phyloP scores from a whole-genome alignment of 2,888 invertebrate genomes.

The Endotricha flammealis region DNA sequence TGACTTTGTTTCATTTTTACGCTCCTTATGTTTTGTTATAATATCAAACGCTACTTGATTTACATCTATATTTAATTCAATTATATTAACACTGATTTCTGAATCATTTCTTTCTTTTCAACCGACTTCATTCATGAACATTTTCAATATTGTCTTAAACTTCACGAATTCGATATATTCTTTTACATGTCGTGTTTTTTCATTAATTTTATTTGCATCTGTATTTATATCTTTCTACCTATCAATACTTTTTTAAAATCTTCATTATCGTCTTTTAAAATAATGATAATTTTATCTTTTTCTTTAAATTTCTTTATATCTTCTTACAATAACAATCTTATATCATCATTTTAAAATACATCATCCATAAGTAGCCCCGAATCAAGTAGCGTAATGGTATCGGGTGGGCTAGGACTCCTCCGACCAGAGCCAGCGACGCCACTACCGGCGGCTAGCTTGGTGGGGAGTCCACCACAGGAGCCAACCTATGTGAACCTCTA shows the following conservation, averaged over 20 bases:
- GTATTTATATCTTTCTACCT: neutral
- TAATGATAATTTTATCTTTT: neutral
- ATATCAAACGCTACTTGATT: conserved; percentile 56
- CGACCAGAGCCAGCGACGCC: conserved; percentile 76
- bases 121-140: too few relatives aligned
- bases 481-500: conserved; percentile 97
- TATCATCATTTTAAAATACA: too few relatives aligned
- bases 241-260: neutral
- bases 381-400: conserved; percentile 78
- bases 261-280: neutral
- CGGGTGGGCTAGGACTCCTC: conserved; percentile 66
- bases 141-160: too few relatives aligned
- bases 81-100: conserved; percentile 10
- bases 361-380: conserved; percentile 61
- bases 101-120: neutral
- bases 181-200: neutral
- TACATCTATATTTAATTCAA: conserved; percentile 14
- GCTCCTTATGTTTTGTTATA: conserved; percentile 27
- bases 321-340: too few relatives aligned
- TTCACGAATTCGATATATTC: too few relatives aligned
- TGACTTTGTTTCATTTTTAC: conserved; percentile 45
- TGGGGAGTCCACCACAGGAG: conserved; percentile 86
- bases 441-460: conserved; percentile 59
- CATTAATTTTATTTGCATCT: neutral
- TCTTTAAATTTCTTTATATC: neutral